These are phyloP conservation scores for Limnothrissa miodon DNA, from an alignment of 2,113 vertebrate genomes.

Conservation along the genomic window DNA sequence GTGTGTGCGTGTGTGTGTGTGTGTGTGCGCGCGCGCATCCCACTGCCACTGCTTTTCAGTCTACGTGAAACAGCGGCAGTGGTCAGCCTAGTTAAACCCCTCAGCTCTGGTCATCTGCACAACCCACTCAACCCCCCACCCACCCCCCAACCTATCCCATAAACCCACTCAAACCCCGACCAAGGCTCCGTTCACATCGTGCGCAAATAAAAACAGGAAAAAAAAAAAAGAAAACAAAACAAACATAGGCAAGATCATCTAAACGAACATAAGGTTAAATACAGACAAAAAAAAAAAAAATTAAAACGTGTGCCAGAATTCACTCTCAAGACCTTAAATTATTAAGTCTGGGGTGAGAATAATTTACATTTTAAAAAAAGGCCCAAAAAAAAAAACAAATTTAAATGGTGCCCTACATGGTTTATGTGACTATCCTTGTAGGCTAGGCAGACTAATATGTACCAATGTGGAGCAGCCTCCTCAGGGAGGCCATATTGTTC, in stretches of 20 bases:
- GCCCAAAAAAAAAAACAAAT: slow-evolving; percentile 51
- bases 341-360: slow-evolving; percentile 56
- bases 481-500: slow-evolving; percentile 42
- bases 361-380: slow-evolving; percentile 67
- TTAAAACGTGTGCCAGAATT: slow-evolving; percentile 55
- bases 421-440: slow-evolving; percentile 55
- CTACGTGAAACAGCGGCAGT: slow-evolving; percentile 56
- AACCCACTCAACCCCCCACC: slow-evolving; percentile 22
- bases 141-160: background rate
- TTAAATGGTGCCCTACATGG: slow-evolving; percentile 45
- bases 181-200: slow-evolving; percentile 49
- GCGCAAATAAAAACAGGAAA: slow-evolving; percentile 45
- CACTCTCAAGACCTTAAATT: slow-evolving; percentile 51
- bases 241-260: slow-evolving; percentile 32
- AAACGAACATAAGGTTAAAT: slow-evolving; percentile 57
- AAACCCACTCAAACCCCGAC: slow-evolving; percentile 16
- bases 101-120: slow-evolving; percentile 28
- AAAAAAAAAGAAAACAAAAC: slow-evolving; percentile 48
- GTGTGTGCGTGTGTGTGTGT: background rate
- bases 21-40: background rate
- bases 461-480: slow-evolving; percentile 48
- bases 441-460: slow-evolving; percentile 50
- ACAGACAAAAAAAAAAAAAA: slow-evolving; percentile 46
- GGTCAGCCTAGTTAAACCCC: slow-evolving; percentile 51
- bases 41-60: slow-evolving; percentile 50